Percentiles rank a stretch among this genome's conserved stretches.
These are phyloP conservation scores for Xenopus tropicalis DNA, from an alignment of 2,113 vertebrate genomes.

Conservation along the genomic window DNA sequence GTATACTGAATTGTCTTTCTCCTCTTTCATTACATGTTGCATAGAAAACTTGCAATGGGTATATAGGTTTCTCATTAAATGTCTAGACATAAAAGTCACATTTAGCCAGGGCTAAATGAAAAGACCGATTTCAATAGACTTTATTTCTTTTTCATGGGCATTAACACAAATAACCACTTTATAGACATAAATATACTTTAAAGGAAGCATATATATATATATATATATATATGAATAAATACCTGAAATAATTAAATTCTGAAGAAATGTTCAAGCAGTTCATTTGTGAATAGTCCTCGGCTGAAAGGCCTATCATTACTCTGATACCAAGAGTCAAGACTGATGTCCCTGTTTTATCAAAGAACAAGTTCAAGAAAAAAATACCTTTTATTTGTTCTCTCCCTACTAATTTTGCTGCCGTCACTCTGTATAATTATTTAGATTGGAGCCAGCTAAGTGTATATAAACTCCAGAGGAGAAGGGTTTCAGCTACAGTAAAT, in stretches of 20 bases:
- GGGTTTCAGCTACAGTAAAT: not conserved
- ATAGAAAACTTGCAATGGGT: no score
- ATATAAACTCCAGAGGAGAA: constrained; percentile 13
- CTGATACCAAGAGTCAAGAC: accelerated
- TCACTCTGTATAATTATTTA: constrained; percentile 23
- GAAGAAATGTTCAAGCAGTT: not conserved
- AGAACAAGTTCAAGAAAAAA: constrained; percentile 6
- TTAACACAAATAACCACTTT: not conserved
- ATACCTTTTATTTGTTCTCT: not conserved
- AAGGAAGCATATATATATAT: not conserved
- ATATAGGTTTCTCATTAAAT: no score
- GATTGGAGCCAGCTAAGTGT: not conserved
- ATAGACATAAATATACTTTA: not conserved
- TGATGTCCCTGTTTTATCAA: not conserved
- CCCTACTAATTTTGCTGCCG: constrained; percentile 23
- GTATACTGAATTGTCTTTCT: no score
- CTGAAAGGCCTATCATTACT: not conserved
- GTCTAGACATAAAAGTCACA: not conserved
- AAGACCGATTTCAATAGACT: not conserved
- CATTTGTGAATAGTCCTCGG: not conserved
- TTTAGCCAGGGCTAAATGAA: not conserved
- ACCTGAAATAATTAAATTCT: not conserved
- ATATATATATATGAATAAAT: not conserved
- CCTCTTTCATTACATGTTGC: not conserved
- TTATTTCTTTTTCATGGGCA: not conserved